Evolutionary conservation across 2,888 invertebrate genomes (phyloP), one percentile per base, ranked within the genome.

Genomic region (Tachina fera): DNA sequence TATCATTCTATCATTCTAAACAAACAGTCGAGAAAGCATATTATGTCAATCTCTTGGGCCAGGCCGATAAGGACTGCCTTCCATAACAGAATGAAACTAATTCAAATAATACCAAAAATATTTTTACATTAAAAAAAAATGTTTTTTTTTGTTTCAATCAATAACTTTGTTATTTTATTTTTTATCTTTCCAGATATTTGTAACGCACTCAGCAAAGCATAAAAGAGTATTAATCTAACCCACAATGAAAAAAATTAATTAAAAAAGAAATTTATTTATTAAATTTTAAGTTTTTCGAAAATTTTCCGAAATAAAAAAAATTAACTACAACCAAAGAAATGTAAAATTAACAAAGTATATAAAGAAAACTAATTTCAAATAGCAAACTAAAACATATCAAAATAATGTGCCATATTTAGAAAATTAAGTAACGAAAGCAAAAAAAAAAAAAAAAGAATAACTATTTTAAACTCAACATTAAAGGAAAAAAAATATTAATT

Each of bases 371-470:
- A 13, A 13, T 41, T n/a, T 45, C 41, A 51, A 65, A 4, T 1
- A 53, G 11, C 6, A 72, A 76, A n/a, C 13, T 47, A n/a, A 81
- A 80, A 86, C 79, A 83, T 79, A 86, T 76, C 86, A 86, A 70
- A 80, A 76, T 22, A 49, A 72, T 86, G 86, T 86, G 86, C 86
- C 86, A 86, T 79, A 71, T 47, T 45, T 83, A 83, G 75, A 68
- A 72, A 56, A 19, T 53, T 86, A 86, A 86, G 79, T 71, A 65
- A 13, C 14, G 16, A 31, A 56, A 19, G 13, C 19, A 5, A 65
- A 72, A 60, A 14, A 14, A 39, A 9, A 53, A 70, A 5, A 65
- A 67, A 60, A 14, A 16, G n/a, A n/a, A 39, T 14, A 53, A 71
- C 22, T 19, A 22, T n/a, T 65, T 65, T 65, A 56, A 70, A 11